These are phyloP conservation scores for Oncopodura yosiiana DNA, from an alignment of 1,140 invertebrate genomes.

Conservation along the genomic window DNA sequence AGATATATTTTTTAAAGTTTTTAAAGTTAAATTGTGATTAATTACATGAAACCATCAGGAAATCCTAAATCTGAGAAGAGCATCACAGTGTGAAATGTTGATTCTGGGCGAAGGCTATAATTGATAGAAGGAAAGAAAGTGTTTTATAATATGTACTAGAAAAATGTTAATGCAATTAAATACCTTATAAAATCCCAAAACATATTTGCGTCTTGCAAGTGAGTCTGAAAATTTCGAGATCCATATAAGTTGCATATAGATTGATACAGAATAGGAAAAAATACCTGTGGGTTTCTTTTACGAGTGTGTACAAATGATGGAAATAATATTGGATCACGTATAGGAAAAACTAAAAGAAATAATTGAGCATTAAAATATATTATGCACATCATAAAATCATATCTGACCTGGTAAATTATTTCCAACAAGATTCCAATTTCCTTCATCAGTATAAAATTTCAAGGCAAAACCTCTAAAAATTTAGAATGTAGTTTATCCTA, in stretches of 20 bases:
- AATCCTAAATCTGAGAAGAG: conserved; percentile 49
- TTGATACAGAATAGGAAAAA: neutral
- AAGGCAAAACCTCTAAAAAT: conserved; percentile 49
- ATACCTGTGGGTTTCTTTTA: conserved; percentile 45
- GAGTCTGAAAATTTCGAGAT: neutral
- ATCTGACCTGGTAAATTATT: conserved; percentile 51
- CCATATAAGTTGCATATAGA: neutral
- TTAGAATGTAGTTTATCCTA: too few species aligned
- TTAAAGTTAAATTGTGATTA: conserved; percentile 51
- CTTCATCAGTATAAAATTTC: conserved; percentile 51
- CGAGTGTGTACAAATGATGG: conserved; percentile 41
- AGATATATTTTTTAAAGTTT: too few species aligned
- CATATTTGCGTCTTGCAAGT: conserved; percentile 41
- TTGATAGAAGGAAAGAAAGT: too few species aligned
- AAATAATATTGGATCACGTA: conserved; percentile 48
- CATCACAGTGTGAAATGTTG: conserved; percentile 47
- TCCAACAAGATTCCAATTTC: conserved; percentile 49
- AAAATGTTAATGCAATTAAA: too few species aligned
- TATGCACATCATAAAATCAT: too few species aligned
- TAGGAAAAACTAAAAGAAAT: conserved; percentile 52
- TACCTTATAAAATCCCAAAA: conserved; percentile 51
- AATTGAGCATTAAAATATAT: too few species aligned
- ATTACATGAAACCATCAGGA: conserved; percentile 46
- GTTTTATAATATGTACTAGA: too few species aligned
- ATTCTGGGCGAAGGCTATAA: conserved; percentile 46